Base-by-base conservation (phyloP, 2,113 vertebrate genomes). In the Taurulus bubalis region DNA sequence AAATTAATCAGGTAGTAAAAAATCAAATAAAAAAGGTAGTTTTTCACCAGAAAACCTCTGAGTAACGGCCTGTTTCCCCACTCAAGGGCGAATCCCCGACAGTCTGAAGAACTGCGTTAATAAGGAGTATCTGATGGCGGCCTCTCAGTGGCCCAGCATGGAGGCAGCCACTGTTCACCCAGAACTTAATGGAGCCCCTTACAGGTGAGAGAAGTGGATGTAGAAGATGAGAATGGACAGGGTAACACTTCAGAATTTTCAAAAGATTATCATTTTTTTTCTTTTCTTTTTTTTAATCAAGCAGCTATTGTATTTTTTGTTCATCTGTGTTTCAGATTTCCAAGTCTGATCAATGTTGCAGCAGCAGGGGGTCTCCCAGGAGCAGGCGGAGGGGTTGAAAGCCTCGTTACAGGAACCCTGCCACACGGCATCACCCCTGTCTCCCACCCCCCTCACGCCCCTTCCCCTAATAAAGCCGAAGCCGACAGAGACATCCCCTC, bases 61-160 rank as follows among this genome's bases (percentile, higher is more conserved):
- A n/a, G 6, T 67, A 38, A 74, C 5, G 20, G 6, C 74, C 8
- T 62, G 24, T 65, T 75, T 74, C 20, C 2, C 14, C 71, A 16
- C 66, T 86, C 2, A 62, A 98, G 97, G 97, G 65, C 96, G 96
- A 75, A 98, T 98, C 93, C 97, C 97, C 30, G 97, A 98, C 80
- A 96, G 94, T 86, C 93, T 98, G 92, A 97, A 97, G 93, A 98
- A 98, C 93, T 98, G 97, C 87, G 97, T 98, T 91, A 98, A 98
- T 92, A 98, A 98, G 93, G 97, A 98, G 81, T 98, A 97, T 90
- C 96, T 98, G 92, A 95, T 97, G 94, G 93, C 97, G 74, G 96
- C 97, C 53, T 96, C 96, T 85, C 97, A 97, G 92, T 98, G 97
- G 97, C 94, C 97, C 56, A 92, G 92, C 92, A 96, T 98, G 91